These are phyloP conservation scores for Talpa occidentalis DNA, from an alignment of 2,113 vertebrate species.

Conservation along the genomic window DNA sequence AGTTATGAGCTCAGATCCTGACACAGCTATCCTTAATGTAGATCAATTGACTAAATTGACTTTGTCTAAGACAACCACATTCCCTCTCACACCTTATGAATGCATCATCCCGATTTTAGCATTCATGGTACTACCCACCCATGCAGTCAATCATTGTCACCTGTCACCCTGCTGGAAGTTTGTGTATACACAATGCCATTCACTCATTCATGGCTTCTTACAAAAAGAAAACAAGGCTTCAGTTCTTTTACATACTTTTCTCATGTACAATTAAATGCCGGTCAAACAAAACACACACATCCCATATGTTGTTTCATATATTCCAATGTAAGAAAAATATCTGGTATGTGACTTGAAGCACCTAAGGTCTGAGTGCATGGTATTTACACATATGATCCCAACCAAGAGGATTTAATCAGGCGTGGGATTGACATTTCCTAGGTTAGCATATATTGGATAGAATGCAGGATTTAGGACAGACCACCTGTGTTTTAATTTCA, in stretches of 20 bases:
- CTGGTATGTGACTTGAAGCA: too few species aligned
- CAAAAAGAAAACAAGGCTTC: slow-evolving; percentile 65
- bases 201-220: slow-evolving; percentile 54
- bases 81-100: background rate
- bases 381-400: background rate
- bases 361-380: fast-evolving
- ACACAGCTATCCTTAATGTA: background rate
- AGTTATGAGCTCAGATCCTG: background rate
- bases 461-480: background rate
- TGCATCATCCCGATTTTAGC: background rate
- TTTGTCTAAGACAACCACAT: background rate
- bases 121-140: background rate
- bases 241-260: background rate
- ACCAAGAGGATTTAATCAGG: background rate
- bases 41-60: background rate
- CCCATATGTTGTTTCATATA: background rate
- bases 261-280: background rate
- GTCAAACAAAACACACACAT: background rate
- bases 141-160: slow-evolving; percentile 60
- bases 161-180: slow-evolving; percentile 55
- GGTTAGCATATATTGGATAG: background rate
- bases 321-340: background rate
- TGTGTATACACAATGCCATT: slow-evolving; percentile 54
- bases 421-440: background rate
- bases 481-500: background rate